Evolutionary conservation across 2,888 invertebrate species (phyloP), one percentile per base, ranked within the genome.

Genomic region (Xestobium rufovillosum): DNA sequence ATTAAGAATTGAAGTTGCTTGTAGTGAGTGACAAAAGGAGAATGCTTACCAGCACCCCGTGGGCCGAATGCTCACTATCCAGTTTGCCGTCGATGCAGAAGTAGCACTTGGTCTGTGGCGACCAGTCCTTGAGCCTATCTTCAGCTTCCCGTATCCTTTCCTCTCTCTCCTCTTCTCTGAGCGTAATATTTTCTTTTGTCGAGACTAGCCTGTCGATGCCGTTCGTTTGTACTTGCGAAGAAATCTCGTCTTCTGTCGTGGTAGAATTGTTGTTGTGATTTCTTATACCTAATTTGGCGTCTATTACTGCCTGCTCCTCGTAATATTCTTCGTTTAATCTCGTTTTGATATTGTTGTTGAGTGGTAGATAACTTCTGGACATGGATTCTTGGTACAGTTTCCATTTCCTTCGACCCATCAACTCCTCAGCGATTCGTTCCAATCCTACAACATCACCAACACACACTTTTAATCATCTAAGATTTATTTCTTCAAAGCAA

Each of bases 361-460:
- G 65, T 63, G 63, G 61, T 53, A 65, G 57, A 57, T 66, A 64
- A 61, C 58, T 66, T 57, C 65, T 66, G 53, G 63, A 63, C 63
- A 65, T 65, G 56, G 66, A 66, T 75, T 88, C 86, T 80, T 87
- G 88, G 71, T 86, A 88, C 74, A 84, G 80, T 79, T 86, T 86
- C 88, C 89, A 89, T 88, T 83, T 87, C 83, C 87, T 83, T 76
- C 86, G 84, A 77, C 88, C 89, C 89, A 89, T 88, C 80, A 88
- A 86, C 84, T 88, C 88, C 77, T 89, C 88, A 77, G 88, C 88
- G 76, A 89, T 85, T 76, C 87, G 83, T 85, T 89, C 88, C 85
- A 89, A 80, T 80, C 88, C 89, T 89, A 70, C 37, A 65, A 76
- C 43, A 31, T n/a, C n/a, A n/a, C n/a, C n/a, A n/a, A n/a, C n/a